A percentile compares a stretch with the other conserved stretches of the same genome.
phyloP scores from a whole-genome alignment of 2,888 invertebrate species.

The Tinea trinotella region DNA sequence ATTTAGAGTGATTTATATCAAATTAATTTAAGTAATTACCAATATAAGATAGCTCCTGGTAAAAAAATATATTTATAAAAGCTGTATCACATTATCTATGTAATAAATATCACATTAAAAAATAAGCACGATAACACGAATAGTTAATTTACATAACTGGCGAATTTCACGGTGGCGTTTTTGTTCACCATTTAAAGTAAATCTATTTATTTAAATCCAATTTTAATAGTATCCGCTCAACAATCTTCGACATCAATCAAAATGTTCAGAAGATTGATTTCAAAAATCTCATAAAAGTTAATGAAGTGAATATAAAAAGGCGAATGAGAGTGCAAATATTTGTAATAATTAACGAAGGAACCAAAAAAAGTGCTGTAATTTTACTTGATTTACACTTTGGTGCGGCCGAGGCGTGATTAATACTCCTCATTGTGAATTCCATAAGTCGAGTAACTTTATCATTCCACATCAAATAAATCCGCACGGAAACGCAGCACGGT shows the following conservation, averaged over 20 bases:
- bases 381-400: slow-evolving; percentile 40
- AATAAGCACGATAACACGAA: background rate
- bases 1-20: background rate
- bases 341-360: slow-evolving; percentile 28
- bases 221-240: background rate
- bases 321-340: slow-evolving; percentile 32
- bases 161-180: slow-evolving; percentile 7
- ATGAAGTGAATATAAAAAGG: slow-evolving; percentile 31
- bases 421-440: slow-evolving; percentile 34
- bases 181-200: background rate
- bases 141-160: slow-evolving; percentile 8
- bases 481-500: slow-evolving; percentile 35
- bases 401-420: slow-evolving; percentile 19
- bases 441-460: slow-evolving; percentile 36
- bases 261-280: slow-evolving; percentile 30
- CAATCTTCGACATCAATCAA: slow-evolving; percentile 19
- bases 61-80: slow-evolving; percentile 8
- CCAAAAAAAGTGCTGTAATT: slow-evolving; percentile 29
- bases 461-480: slow-evolving; percentile 49
- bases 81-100: background rate
- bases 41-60: slow-evolving; percentile 10
- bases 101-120: background rate
- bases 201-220: background rate
- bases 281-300: slow-evolving; percentile 27
- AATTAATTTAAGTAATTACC: slow-evolving; percentile 5